Percentiles rank a stretch among this genome's conserved stretches.
Conservation (phyloP, 2,888 invertebrate species). For the Fragum fragum region DNA sequence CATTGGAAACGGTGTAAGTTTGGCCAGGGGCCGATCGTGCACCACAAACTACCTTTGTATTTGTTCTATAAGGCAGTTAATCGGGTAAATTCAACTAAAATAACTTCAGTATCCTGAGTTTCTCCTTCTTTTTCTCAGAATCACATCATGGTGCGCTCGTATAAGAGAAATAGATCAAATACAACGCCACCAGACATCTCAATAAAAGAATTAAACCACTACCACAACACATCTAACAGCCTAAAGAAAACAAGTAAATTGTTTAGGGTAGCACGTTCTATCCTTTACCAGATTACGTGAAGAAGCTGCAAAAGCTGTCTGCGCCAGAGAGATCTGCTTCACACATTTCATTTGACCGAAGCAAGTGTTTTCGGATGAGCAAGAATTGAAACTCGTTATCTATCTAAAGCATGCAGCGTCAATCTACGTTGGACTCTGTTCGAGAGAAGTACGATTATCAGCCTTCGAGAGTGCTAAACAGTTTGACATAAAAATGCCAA, state of each 20-base stretch:
- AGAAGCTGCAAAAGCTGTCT: slow-evolving; percentile 29
- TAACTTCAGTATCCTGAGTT: not conserved
- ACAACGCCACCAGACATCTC: not conserved
- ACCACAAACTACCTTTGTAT: not conserved
- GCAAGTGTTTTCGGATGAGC: not conserved
- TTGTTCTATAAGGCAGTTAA: not conserved
- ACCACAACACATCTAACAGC: not conserved
- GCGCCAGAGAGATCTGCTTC: slow-evolving; percentile 30
- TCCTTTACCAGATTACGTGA: slow-evolving; percentile 45
- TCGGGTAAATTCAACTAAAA: not conserved
- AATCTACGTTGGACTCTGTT: not conserved
- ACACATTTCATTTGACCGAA: slow-evolving; percentile 31
- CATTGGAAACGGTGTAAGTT: slow-evolving; percentile 1
- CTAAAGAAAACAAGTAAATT: not conserved
- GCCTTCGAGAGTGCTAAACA: not conserved
- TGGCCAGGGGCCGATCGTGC: not conserved
- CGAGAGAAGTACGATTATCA: not conserved
- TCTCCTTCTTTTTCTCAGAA: not conserved
- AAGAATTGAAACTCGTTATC: not conserved
- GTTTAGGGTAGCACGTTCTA: not conserved
- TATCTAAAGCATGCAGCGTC: not conserved
- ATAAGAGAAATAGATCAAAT: not conserved
- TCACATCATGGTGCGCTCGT: not conserved
- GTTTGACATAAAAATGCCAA: slow-evolving; percentile 4
- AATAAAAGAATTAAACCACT: not conserved